Evolutionary conservation across 2,888 invertebrate genomes (phyloP), one percentile per base, ranked within the genome.

Genomic region (Sphaerophoria rueppellii): DNA sequence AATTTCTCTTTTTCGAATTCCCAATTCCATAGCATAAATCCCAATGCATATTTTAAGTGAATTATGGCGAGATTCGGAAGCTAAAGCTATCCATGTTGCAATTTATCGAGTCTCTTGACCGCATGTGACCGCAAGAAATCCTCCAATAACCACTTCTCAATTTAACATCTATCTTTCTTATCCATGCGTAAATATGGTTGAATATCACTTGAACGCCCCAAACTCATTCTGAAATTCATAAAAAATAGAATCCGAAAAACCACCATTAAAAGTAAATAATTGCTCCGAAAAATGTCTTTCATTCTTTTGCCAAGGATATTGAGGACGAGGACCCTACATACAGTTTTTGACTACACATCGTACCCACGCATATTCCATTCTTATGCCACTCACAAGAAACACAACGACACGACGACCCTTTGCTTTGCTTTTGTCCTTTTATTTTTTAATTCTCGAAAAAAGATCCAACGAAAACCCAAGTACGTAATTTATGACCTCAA

Each of bases 241-340:
- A 12, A 60, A 43, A 50, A 11, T 32, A 61, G 24, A 67, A 43
- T 61, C 69, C 6, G 12, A 82, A 78, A 82, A 69, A 32, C 61
- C 40, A 61, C 78, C 77, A 82, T 78, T 78, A 82, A 82, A 77
- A 58, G 78, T 78, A 78, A 82, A 82, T 78, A 78, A 82, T 82
- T 67, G 82, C 78, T 34, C 69, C 57, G 73, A 55, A 63, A 77
- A 69, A 82, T 70, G 78, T 61, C 67, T 52, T 69, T 73, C 52
- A 82, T 73, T 50, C 78, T 46, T 40, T 48, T 58, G 61, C 67
- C 73, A 73, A 82, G 58, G 14, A 40, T n/a, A 40, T 24, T n/a
- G 24, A 40, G 24, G 46, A 12, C 11, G 0, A 24, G 24, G 24
- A 24, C 24, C 24, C 24, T 24, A 24, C 2, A 24, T 55, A 35